Evolutionary conservation across 2,888 invertebrate genomes (phyloP).

Genomic region (Synergus japonicus): DNA sequence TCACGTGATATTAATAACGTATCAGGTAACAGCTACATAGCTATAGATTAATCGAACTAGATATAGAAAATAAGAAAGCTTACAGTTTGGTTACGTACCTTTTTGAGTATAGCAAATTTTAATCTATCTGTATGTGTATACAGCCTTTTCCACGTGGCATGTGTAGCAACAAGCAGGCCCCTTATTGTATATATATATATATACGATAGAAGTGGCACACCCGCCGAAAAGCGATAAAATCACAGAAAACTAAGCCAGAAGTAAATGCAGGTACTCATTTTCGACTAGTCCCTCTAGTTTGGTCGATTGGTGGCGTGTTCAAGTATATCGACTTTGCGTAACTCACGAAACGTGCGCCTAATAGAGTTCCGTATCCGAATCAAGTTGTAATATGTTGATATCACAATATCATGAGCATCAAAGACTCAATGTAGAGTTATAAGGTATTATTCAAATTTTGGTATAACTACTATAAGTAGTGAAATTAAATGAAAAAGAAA

Average conservation of each 20-base stretch:
- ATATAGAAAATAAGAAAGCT: too few species aligned
- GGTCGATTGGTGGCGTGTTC: conserved; percentile 62
- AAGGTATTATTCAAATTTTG: conserved; percentile 3
- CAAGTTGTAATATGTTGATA: conserved; percentile 62
- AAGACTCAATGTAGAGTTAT: conserved; percentile 19
- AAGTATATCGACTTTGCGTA: conserved; percentile 60
- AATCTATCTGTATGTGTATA: too few species aligned
- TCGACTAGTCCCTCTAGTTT: conserved; percentile 45
- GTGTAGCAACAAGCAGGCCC: neutral
- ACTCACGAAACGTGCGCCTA: conserved; percentile 66
- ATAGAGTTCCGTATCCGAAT: conserved; percentile 68
- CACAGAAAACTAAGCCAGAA: neutral
- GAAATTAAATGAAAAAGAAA: conserved; percentile 7
- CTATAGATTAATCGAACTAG: too few species aligned
- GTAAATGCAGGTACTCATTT: neutral
- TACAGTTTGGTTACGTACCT: too few species aligned
- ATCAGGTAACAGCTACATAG: too few species aligned
- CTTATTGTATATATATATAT: neutral
- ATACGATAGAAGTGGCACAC: neutral
- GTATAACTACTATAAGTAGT: neutral
- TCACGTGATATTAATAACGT: too few species aligned
- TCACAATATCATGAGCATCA: conserved; percentile 10
- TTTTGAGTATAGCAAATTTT: too few species aligned
- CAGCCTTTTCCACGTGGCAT: too few species aligned
- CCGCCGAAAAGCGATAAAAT: neutral